Percentiles rank a stretch among this genome's conserved stretches.
These are phyloP conservation scores for Autographa pulchrina DNA, from an alignment of 2,888 invertebrate genomes.

Conservation along the genomic window DNA sequence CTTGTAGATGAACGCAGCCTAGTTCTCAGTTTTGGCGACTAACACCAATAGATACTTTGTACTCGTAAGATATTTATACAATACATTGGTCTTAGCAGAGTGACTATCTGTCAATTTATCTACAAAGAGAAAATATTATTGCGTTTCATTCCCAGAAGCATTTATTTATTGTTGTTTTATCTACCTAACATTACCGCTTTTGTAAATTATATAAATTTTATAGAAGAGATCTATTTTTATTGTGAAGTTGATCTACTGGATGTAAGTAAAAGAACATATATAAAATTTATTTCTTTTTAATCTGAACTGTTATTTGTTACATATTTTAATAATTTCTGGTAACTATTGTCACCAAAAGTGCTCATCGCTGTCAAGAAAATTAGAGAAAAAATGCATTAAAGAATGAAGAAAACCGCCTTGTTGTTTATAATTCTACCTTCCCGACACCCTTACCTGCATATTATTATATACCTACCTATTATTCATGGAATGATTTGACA, in stretches of 20 bases:
- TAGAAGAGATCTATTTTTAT: slow-evolving; percentile 90
- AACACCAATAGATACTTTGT: slow-evolving; percentile 88
- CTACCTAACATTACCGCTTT: slow-evolving; percentile 84
- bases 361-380: slow-evolving; percentile 92
- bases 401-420: slow-evolving; percentile 84
- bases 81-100: slow-evolving; percentile 85
- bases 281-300: slow-evolving; percentile 81
- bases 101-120: slow-evolving; percentile 88
- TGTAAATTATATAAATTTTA: slow-evolving; percentile 89
- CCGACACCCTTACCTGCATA: not conserved
- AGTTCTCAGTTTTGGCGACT: slow-evolving; percentile 86
- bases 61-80: slow-evolving; percentile 87
- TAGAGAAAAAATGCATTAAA: slow-evolving; percentile 89
- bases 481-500: too few relatives aligned
- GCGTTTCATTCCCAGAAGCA: slow-evolving; percentile 86
- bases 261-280: slow-evolving; percentile 79
- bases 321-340: slow-evolving; percentile 87
- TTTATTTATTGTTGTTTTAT: slow-evolving; percentile 87
- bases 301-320: slow-evolving; percentile 85
- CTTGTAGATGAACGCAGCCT: slow-evolving; percentile 87
- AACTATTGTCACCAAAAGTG: slow-evolving; percentile 92
- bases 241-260: slow-evolving; percentile 86
- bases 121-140: slow-evolving; percentile 81
- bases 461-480: not conserved
- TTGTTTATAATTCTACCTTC: slow-evolving; percentile 68